These are phyloP conservation scores for Takifugu rubripes DNA, from an alignment of 2,797 vertebrate species.

Conservation along the genomic window DNA sequence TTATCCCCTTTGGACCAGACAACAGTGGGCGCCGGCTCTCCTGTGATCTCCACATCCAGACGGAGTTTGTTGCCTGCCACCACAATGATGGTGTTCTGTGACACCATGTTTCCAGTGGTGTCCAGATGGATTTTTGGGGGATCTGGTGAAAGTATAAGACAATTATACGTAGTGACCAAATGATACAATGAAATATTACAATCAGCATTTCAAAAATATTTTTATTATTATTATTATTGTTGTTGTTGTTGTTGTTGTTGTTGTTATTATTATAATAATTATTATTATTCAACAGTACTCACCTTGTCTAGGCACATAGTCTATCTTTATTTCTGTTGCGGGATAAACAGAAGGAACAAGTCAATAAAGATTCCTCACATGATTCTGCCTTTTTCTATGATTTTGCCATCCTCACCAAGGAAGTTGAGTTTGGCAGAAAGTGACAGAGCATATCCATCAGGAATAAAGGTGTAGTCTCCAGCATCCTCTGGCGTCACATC, in stretches of 20 bases:
- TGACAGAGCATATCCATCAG: conserved; percentile 88
- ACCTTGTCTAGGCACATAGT: conserved; percentile 88
- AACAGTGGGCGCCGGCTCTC: conserved; percentile 83
- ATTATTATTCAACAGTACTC: conserved; percentile 18
- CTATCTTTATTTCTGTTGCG: conserved; percentile 86
- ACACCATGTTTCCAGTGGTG: conserved; percentile 81
- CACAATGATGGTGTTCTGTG: conserved; percentile 86
- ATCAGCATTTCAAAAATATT: neutral
- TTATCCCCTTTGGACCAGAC: conserved; percentile 80
- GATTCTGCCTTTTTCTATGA: conserved; percentile 10
- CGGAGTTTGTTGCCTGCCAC: conserved; percentile 92
- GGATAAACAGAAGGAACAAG: conserved; percentile 12
- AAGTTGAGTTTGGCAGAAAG: conserved; percentile 94
- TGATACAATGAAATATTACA: neutral
- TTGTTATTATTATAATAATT: neutral
- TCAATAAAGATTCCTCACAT: conserved; percentile 8
- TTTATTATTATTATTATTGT: neutral
- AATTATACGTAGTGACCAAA: neutral
- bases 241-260: neutral
- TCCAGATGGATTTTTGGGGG: conserved; percentile 93
- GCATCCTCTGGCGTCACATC: conserved; percentile 84
- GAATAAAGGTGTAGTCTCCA: conserved; percentile 88
- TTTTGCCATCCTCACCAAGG: conserved; percentile 77
- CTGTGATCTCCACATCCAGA: conserved; percentile 86
- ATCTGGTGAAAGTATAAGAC: conserved; percentile 63